Evolutionary conservation across 92 coral and sea anemone genomes (phyloP), one percentile per base, ranked within the genome.

Genomic region (Umimayanthus kanabou): DNA sequence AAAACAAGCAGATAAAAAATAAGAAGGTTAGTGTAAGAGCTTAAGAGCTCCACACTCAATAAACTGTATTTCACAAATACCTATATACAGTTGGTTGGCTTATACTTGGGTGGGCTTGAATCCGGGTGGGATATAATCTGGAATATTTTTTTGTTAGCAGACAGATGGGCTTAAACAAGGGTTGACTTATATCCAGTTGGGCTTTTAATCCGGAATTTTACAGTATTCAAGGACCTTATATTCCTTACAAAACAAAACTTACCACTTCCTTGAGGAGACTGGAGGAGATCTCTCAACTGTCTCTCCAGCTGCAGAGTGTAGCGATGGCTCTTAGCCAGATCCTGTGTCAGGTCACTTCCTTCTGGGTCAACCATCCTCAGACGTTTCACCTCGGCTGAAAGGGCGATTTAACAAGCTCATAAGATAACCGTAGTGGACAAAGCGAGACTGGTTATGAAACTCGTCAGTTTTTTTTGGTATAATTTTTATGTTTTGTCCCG

Each of bases 241-340:
- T 6, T 25, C 33, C n/a, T 2, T 9, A 23, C 16, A 16, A 45
- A 23, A 47, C 7, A 25, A 15, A 76, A 89, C 94, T 82, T 29
- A 89, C 99, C 99, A 76, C 99, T 97, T 37, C 99, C 99, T 82
- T 91, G 96, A 22, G 99, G 99, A 3, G 99, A 91, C 89, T 97
- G 95, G 3, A 97, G 90, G 28, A 96, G 94, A 18, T 97, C 98
- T 66, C 99, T 84, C 13, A 97, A 87, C 76, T 97, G 96, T 77
- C 93, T 90, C 85, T 97, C 99, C 47, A 97, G 79, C 89, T 95
- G 99, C 40, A 95, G 84, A 30, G 98, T 93, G 89, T 97, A 97
- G 39, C 96, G 94, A 64, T 96, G 90, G 55, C 95, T 92, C 91
- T 96, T 95, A 79, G 96, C 95, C 50, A 97, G 92, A 29, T 97